phyloP scores from a whole-genome alignment of 2,113 vertebrate species.

The Mungos mungo region DNA sequence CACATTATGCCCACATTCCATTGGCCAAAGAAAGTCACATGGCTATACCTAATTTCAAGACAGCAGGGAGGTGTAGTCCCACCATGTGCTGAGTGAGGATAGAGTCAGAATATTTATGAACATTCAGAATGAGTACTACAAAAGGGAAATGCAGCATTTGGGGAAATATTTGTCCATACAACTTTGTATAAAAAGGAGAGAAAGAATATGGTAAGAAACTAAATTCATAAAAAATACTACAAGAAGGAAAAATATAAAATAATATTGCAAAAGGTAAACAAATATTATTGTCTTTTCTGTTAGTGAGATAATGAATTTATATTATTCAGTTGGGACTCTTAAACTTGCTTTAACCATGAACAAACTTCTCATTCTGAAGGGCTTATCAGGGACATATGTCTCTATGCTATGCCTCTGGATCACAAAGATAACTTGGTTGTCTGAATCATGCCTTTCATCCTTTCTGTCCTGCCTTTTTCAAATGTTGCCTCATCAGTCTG shows the following conservation, averaged over 20 bases:
- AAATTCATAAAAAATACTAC: constrained; percentile 7
- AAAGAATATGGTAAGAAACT: background rate
- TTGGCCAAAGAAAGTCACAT: background rate
- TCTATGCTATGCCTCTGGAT: background rate
- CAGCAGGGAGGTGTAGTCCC: background rate
- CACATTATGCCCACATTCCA: background rate
- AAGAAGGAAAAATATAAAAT: constrained; percentile 15
- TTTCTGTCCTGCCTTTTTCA: background rate
- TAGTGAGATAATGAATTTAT: background rate
- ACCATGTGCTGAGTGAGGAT: background rate
- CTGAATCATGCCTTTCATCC: background rate
- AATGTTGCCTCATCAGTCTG: background rate
- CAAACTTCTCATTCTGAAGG: accelerated
- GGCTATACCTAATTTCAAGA: background rate
- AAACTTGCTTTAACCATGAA: background rate
- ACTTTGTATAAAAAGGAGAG: background rate
- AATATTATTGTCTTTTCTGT: background rate
- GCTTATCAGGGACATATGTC: background rate
- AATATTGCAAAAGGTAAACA: background rate
- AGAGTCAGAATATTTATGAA: background rate
- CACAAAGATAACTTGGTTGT: background rate
- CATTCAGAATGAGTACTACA: background rate
- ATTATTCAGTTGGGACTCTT: background rate
- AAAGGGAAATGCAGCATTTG: background rate
- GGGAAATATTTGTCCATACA: background rate